Base-by-base conservation (phyloP, 1,140 invertebrate genomes). In the Anastrepha ludens region DNA sequence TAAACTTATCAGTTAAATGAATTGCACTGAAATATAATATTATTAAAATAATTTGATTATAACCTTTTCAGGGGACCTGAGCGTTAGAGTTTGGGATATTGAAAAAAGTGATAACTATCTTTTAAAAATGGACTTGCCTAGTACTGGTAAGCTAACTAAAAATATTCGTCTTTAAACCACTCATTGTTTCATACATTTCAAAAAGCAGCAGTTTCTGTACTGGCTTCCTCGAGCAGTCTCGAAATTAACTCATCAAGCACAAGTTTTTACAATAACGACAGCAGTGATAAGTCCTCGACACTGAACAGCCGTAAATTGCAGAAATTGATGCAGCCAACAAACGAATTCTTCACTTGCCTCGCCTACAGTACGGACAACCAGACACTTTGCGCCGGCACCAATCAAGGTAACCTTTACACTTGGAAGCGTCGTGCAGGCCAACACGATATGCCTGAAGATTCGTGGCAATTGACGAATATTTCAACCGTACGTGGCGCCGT, bases 71-170 rank as follows among this genome's bases (percentile, higher is more conserved):
- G 94, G 96, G 78, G 97, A 98, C 91, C 94, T 96, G n/a, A 94
- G 95, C 55, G 95, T 99, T 41, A 96, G 98, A 90, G 95, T 99
- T 90, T 99, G 98, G 98, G 97, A 99, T 93, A 95, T 99, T 89
- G 96, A 98, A 59, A 97, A 96, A 74, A 97, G 98, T 85, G 98
- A 99, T 90, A 99, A 98, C 94, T 98, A 97, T 93, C 95, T 98
- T 0, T 93, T 99, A 13, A 95, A 95, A 44, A 95, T 94, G 92
- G 88, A 93, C 17, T 41, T 92, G 5, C 91, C 92, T 13, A 92
- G 89, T 86, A 67, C 87, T 86, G 62, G 58, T 65, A 29, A 86
- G 39, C 15, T 67, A 67, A 2, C 5, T 20, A 64, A 11, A 64
- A n/a, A 62, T 11, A 39, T 65, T 2, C 2, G 39, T 47, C 15